Conservation (phyloP, 64 coral and sea anemone genomes). For the Platygyra sinensis region DNA sequence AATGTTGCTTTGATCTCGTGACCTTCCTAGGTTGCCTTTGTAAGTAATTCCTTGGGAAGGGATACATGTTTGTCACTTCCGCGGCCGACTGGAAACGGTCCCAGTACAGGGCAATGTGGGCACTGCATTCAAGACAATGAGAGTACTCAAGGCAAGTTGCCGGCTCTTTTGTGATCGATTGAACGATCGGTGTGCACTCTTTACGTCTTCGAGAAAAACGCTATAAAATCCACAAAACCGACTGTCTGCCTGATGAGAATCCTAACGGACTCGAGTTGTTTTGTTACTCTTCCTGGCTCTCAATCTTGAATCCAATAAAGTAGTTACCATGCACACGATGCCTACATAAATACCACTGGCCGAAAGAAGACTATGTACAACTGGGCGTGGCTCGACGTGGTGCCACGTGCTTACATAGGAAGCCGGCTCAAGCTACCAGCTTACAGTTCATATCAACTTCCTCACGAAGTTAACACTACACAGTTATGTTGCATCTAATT, state of each 20-base stretch:
- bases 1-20: too few relatives aligned
- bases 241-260: too few relatives aligned
- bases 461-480: background rate
- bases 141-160: background rate
- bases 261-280: background rate
- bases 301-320: background rate
- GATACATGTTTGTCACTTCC: too few relatives aligned
- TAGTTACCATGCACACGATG: background rate
- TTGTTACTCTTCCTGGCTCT: background rate
- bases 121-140: background rate
- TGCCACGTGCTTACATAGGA: background rate
- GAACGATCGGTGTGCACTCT: background rate
- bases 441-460: background rate
- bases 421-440: background rate
- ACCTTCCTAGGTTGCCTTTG: too few relatives aligned
- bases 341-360: background rate
- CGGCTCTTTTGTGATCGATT: background rate
- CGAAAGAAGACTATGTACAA: background rate
- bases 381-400: background rate
- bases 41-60: too few relatives aligned
- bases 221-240: background rate
- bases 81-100: background rate
- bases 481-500: constrained; percentile 17
- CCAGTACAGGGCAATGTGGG: background rate
- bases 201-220: background rate